Evolutionary conservation across 2,888 invertebrate species (phyloP).

Genomic region (Noctua janthina): DNA sequence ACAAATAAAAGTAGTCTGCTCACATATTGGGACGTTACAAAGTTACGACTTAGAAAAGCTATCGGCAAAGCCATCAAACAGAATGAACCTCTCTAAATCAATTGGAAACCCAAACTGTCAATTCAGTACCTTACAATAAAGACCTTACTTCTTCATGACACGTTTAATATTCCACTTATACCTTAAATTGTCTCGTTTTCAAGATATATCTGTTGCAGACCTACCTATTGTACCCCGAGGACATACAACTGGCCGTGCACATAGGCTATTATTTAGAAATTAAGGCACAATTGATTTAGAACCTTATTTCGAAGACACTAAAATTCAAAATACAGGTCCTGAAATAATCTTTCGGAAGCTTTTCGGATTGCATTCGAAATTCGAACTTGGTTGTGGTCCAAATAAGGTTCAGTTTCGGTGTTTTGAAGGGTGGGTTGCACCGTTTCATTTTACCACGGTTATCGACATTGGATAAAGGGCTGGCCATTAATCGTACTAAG

Average conservation of each 20-base stretch:
- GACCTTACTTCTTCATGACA: conserved; percentile 71
- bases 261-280: conserved; percentile 78
- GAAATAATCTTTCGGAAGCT: conserved; percentile 53
- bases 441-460: conserved; percentile 70
- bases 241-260: conserved; percentile 84
- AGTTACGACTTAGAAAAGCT: conserved; percentile 3
- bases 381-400: background rate
- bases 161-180: conserved; percentile 85
- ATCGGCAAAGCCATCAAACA: conserved; percentile 33
- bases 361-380: conserved; percentile 46
- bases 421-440: conserved; percentile 59
- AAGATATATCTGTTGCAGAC: conserved; percentile 86
- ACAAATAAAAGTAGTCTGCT: conserved; percentile 17
- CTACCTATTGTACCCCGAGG: conserved; percentile 88
- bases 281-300: conserved; percentile 57
- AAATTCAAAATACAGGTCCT: conserved; percentile 54
- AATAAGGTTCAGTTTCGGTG: conserved; percentile 66
- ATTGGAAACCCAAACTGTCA: conserved; percentile 48
- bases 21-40: background rate
- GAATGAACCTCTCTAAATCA: conserved; percentile 56
- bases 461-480: conserved; percentile 88
- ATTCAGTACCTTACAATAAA: conserved; percentile 64
- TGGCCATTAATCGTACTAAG: conserved; percentile 86
- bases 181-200: conserved; percentile 87
- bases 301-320: accelerated